phyloP scores from a whole-genome alignment of 2,888 invertebrate genomes.

The Harmothoe impar region DNA sequence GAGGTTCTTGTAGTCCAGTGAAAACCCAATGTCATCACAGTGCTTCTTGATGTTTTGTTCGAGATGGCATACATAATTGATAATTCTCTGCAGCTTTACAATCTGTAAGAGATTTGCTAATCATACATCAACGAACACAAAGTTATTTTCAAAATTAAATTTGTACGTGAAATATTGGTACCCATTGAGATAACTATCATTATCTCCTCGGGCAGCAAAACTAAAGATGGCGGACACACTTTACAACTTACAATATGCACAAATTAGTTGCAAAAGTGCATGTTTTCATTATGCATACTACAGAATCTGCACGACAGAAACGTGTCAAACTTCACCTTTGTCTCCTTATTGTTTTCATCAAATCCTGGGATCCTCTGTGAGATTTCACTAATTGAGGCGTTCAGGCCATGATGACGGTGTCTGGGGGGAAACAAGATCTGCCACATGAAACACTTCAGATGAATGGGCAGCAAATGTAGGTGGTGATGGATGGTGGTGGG shows the following conservation, averaged over 20 bases:
- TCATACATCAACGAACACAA: background rate
- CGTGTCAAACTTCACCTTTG: slow-evolving; percentile 77
- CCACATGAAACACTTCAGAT: too few relatives aligned
- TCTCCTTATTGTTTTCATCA: slow-evolving; percentile 77
- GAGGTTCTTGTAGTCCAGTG: slow-evolving; percentile 68
- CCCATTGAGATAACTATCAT: too few relatives aligned
- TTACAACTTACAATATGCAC: too few relatives aligned
- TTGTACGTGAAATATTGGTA: too few relatives aligned
- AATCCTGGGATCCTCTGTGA: slow-evolving; percentile 78
- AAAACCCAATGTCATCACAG: slow-evolving; percentile 70
- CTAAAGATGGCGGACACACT: too few relatives aligned
- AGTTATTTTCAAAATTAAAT: too few relatives aligned
- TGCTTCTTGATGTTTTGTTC: slow-evolving; percentile 75
- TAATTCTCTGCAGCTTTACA: slow-evolving; percentile 80
- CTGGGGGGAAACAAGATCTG: slow-evolving; percentile 71
- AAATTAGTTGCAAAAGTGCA: too few relatives aligned
- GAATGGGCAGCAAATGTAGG: too few relatives aligned
- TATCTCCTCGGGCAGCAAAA: too few relatives aligned
- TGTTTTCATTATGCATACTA: too few relatives aligned
- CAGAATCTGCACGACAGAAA: too few relatives aligned
- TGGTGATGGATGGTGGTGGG: too few relatives aligned
- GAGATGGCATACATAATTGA: slow-evolving; percentile 79
- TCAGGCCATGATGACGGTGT: slow-evolving; percentile 79
- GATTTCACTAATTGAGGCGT: slow-evolving; percentile 77
- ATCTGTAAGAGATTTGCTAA: slow-evolving; percentile 72